These are phyloP conservation scores for Lordiphosa clarofinis DNA, from an alignment of 1,140 invertebrate genomes.

Conservation along the genomic window DNA sequence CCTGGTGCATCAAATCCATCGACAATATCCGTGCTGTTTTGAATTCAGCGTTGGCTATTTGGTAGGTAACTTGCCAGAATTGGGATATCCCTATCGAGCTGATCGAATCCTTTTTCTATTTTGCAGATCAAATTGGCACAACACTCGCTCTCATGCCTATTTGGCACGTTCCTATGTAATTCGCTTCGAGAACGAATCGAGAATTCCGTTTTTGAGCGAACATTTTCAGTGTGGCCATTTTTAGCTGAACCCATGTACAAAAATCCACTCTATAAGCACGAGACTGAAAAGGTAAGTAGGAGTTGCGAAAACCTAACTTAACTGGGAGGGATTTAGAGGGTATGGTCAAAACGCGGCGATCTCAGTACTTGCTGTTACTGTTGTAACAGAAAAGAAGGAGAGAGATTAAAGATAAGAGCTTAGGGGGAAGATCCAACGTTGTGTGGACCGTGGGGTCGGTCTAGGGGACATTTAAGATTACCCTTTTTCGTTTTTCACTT, in stretches of 20 bases:
- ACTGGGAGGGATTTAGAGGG: too few species aligned
- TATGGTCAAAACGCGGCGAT: too few species aligned
- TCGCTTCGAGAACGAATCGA: slow-evolving; percentile 87
- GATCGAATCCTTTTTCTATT: neutral
- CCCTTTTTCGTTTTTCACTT: too few species aligned
- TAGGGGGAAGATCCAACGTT: too few species aligned
- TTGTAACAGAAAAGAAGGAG: too few species aligned
- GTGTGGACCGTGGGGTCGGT: too few species aligned
- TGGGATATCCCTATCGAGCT: too few species aligned
- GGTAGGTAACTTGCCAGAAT: slow-evolving; percentile 82
- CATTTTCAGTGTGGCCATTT: slow-evolving; percentile 94
- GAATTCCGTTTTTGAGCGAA: slow-evolving; percentile 85
- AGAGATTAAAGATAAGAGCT: too few species aligned
- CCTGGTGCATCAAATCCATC: slow-evolving; percentile 94
- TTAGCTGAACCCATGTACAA: slow-evolving; percentile 88
- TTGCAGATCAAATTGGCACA: slow-evolving; percentile 94
- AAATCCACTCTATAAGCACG: slow-evolving; percentile 91
- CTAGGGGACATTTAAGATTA: too few species aligned
- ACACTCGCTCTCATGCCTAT: slow-evolving; percentile 97
- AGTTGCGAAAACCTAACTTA: too few species aligned
- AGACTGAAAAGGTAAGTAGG: slow-evolving; percentile 79
- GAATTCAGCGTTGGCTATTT: slow-evolving; percentile 96
- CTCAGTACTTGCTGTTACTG: too few species aligned
- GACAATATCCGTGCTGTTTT: slow-evolving; percentile 95
- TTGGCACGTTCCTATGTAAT: slow-evolving; percentile 98